Evolutionary conservation across 2,113 vertebrate genomes (phyloP).

Genomic region (Crypturellus undulatus): DNA sequence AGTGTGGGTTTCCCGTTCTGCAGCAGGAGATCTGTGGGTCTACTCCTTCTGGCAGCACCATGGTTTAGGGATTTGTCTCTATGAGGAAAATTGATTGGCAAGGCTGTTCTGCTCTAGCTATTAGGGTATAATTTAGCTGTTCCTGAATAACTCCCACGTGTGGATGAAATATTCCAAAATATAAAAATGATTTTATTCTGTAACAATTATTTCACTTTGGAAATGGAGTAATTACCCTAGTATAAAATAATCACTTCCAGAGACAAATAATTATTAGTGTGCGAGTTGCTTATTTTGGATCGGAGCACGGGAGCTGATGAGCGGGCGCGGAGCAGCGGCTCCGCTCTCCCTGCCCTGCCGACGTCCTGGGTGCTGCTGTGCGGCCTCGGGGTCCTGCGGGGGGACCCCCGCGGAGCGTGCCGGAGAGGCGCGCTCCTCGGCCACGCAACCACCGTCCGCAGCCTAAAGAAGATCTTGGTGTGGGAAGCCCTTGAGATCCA

Average conservation of each 20-base stretch:
- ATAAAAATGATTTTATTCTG: constrained; percentile 68
- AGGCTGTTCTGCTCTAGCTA: constrained; percentile 43
- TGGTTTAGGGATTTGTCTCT: neutral
- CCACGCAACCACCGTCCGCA: neutral
- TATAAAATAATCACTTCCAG: constrained; percentile 67
- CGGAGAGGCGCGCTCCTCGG: neutral
- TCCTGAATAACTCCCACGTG: constrained; percentile 66
- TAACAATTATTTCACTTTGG: constrained; percentile 66
- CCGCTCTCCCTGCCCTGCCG: neutral
- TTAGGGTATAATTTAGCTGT: constrained; percentile 70
- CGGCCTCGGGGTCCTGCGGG: neutral
- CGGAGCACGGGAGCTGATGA: neutral
- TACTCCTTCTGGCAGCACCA: neutral
- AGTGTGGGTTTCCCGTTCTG: neutral
- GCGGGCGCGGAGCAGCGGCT: neutral
- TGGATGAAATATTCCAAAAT: constrained; percentile 69
- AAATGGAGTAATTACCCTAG: constrained; percentile 68
- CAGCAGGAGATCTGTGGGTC: neutral
- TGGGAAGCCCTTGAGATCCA: neutral
- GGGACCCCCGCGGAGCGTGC: too few species aligned
- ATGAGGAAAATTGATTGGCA: constrained; percentile 65
- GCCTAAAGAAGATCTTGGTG: neutral
- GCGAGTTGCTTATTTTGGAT: constrained; percentile 55
- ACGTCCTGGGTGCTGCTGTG: too few species aligned
- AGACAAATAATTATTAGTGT: constrained; percentile 51